Conservation (phyloP, 2,888 invertebrate genomes). For the Amphipoea lucens region DNA sequence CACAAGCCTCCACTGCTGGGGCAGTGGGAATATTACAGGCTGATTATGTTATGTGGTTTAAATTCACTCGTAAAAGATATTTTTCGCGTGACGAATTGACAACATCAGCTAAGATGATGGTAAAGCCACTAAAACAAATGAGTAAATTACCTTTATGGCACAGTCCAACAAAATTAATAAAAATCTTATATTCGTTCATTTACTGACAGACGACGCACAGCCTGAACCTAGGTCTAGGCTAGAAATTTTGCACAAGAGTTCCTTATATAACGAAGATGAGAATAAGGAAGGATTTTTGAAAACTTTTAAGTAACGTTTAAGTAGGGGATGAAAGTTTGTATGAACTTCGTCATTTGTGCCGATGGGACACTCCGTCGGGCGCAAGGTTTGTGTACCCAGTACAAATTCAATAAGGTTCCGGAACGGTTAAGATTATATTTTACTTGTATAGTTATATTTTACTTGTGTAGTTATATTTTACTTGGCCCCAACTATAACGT, state of each 20-base stretch:
- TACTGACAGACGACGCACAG: not conserved
- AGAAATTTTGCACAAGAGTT: not conserved
- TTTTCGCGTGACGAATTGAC: not conserved
- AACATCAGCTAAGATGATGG: not conserved
- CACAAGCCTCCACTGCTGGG: too few relatives aligned
- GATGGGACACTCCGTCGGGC: not conserved
- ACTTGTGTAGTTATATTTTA: conserved; percentile 11
- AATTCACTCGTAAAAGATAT: not conserved
- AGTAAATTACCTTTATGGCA: too few relatives aligned
- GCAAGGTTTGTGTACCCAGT: not conserved
- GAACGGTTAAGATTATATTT: not conserved
- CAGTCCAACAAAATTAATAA: not conserved
- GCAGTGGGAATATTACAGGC: too few relatives aligned
- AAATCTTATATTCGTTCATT: not conserved
- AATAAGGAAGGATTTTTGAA: not conserved
- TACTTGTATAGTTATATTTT: not conserved
- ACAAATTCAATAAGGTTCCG: not conserved
- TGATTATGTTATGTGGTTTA: too few relatives aligned
- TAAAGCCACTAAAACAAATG: not conserved
- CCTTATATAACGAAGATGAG: not conserved
- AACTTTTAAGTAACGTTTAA: too few relatives aligned
- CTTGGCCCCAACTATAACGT: conserved; percentile 22
- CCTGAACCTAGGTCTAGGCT: not conserved
- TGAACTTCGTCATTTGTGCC: not conserved
- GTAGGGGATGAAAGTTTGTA: not conserved